A percentile compares a stretch with the other conserved stretches of the same genome.
Conservation (phyloP, 2,888 invertebrate genomes). For the Diogma glabrata region DNA sequence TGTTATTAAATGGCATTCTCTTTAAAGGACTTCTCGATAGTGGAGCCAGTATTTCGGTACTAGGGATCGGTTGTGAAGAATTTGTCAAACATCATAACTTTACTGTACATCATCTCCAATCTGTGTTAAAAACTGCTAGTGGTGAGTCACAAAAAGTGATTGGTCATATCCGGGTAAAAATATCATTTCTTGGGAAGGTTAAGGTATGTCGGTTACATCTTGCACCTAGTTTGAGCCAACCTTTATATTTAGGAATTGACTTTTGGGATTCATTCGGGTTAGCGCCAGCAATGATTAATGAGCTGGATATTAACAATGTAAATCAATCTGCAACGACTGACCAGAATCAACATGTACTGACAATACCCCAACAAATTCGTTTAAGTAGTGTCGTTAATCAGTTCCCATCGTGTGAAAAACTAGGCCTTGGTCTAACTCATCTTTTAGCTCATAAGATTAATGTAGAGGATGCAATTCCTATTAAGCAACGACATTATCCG, state of each 20-base stretch:
- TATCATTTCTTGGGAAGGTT: too few species aligned
- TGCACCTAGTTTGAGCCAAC: background rate
- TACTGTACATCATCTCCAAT: too few species aligned
- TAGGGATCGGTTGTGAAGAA: background rate
- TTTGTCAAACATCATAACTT: background rate
- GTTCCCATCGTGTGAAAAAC: background rate
- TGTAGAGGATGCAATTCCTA: background rate
- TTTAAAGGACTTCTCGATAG: background rate
- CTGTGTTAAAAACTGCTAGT: background rate
- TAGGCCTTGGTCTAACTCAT: background rate
- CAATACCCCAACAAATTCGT: background rate
- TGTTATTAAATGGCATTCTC: background rate
- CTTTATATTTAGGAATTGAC: background rate
- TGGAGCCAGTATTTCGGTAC: background rate
- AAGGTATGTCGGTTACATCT: background rate
- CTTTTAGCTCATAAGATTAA: background rate
- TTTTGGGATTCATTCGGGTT: background rate
- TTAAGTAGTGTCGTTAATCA: background rate
- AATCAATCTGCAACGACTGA: background rate
- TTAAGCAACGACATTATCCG: background rate
- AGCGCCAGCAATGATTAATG: background rate
- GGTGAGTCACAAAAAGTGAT: too few species aligned
- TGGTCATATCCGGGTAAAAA: too few species aligned
- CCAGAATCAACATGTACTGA: background rate
- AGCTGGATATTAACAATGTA: background rate